Evolutionary conservation across 64 coral and sea anemone genomes (phyloP).

Genomic region (Astreopora myriophthalma): DNA sequence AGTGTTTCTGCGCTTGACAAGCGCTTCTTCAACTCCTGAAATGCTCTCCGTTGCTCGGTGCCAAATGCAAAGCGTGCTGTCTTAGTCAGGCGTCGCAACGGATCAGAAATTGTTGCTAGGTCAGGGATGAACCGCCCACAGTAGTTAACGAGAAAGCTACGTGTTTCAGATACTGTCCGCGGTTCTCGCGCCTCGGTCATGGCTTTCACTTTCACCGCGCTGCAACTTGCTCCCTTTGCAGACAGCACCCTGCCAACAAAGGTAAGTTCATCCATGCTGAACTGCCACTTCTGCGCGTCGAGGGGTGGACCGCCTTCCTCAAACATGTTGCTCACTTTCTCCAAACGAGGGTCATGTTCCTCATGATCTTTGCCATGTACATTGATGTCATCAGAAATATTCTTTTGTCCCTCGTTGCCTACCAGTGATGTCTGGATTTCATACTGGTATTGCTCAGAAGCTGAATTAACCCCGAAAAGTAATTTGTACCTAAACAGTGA

Average conservation of each 20-base stretch:
- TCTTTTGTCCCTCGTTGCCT: too few species aligned
- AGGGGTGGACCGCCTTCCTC: not conserved
- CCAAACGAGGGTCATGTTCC: too few species aligned
- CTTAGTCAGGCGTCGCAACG: slow-evolving; percentile 9
- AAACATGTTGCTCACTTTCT: not conserved
- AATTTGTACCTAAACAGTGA: too few species aligned
- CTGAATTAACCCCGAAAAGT: too few species aligned
- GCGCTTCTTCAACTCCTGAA: not conserved
- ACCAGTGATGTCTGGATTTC: too few species aligned
- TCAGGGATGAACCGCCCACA: not conserved
- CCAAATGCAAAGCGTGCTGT: not conserved
- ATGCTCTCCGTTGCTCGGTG: not conserved
- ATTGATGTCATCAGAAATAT: too few species aligned
- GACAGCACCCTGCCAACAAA: not conserved
- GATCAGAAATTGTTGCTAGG: too few species aligned
- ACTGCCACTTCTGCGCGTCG: not conserved
- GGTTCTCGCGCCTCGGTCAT: not conserved
- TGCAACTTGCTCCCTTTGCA: not conserved
- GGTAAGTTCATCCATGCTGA: not conserved
- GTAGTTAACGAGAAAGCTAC: not conserved
- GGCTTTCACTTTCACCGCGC: not conserved
- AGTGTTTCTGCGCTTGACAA: not conserved
- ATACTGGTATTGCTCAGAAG: too few species aligned
- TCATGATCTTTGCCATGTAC: too few species aligned
- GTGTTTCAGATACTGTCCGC: not conserved